Evolutionary conservation across 2,113 vertebrate genomes (phyloP).

Genomic region (Lophura nycthemera): DNA sequence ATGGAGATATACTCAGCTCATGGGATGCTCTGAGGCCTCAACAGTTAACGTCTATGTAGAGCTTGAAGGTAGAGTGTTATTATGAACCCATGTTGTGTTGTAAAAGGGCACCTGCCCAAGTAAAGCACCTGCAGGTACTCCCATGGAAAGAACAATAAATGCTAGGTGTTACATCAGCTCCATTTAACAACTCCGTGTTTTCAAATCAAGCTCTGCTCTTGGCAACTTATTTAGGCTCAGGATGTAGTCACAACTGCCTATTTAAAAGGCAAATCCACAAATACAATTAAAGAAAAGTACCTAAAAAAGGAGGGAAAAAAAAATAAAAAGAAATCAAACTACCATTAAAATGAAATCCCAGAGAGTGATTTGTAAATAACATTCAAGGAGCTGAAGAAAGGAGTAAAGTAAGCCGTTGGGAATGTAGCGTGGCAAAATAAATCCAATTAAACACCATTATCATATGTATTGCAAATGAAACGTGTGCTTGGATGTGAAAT

Average conservation of each 20-base stretch:
- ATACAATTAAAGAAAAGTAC: constrained; percentile 80
- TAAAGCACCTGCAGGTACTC: constrained; percentile 61
- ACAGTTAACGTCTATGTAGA: constrained; percentile 15
- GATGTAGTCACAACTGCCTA: constrained; percentile 66
- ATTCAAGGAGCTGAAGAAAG: constrained; percentile 75
- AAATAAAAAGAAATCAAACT: constrained; percentile 70
- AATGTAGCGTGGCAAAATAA: constrained; percentile 76
- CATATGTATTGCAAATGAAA: constrained; percentile 68
- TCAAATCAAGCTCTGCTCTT: constrained; percentile 65
- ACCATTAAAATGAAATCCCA: constrained; percentile 82
- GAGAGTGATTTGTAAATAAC: constrained; percentile 81
- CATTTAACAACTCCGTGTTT: constrained; percentile 19
- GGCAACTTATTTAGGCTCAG: constrained; percentile 66
- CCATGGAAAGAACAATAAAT: constrained; percentile 50
- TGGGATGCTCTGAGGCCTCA: not conserved
- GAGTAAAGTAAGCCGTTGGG: constrained; percentile 75
- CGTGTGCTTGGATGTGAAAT: constrained; percentile 70
- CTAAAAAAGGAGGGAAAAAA: not conserved
- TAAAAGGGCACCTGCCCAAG: constrained; percentile 43
- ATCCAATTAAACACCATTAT: constrained; percentile 83
- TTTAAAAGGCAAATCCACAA: constrained; percentile 80
- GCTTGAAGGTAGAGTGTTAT: constrained; percentile 18
- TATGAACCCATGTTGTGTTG: constrained; percentile 22
- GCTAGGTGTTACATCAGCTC: constrained; percentile 38
- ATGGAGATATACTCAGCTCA: not conserved